A percentile compares a stretch with the other conserved stretches of the same genome.
Evolutionary conservation across 2,113 vertebrate species (phyloP).

Genomic region (Anhinga rufa): DNA sequence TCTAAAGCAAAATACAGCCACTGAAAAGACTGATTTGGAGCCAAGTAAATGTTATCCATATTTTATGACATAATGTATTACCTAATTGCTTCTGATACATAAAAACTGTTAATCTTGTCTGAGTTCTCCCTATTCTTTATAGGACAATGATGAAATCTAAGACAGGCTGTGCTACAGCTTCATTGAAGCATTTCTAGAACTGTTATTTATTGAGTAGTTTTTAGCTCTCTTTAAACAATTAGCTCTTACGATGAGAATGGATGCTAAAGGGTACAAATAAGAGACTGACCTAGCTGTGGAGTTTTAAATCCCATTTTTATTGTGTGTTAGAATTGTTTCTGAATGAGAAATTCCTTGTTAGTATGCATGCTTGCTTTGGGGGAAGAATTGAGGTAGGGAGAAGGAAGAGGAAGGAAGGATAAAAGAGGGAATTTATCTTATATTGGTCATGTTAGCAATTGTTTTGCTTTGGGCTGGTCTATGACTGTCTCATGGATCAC

Average conservation of each 20-base stretch:
- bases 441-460: background rate
- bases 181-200: background rate
- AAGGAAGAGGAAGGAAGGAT: background rate
- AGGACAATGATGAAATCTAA: background rate
- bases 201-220: background rate
- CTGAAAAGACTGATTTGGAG: background rate
- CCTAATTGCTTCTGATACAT: conserved; percentile 24
- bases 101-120: background rate
- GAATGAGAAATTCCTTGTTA: background rate
- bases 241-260: background rate
- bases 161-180: background rate
- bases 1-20: background rate
- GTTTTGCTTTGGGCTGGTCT: background rate
- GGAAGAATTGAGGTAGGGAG: background rate
- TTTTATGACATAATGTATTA: background rate
- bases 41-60: conserved; percentile 1
- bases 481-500: background rate
- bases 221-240: background rate
- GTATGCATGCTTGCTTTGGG: background rate
- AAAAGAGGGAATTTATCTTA: background rate
- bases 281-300: background rate
- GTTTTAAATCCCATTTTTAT: background rate
- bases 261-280: background rate
- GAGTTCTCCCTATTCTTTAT: background rate
- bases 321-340: background rate